A percentile compares a stretch with the other conserved stretches of the same genome.
phyloP scores from a whole-genome alignment of 2,888 invertebrate genomes.

The Drosophila anomalipes region DNA sequence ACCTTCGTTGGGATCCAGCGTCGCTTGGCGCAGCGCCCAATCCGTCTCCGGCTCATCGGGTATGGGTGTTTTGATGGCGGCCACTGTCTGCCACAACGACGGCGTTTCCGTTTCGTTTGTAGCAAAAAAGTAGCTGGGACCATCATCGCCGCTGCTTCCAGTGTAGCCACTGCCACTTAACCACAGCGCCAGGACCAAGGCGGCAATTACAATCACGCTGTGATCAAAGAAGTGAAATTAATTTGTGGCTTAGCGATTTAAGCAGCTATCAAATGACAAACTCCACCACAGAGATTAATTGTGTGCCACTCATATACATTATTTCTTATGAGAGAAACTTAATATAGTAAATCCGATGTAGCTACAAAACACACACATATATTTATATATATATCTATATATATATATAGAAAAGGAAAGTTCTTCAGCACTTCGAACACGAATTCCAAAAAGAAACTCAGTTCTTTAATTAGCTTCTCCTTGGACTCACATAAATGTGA shows the following conservation, averaged over 20 bases:
- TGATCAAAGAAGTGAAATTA: conserved; percentile 51
- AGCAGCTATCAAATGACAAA: conserved; percentile 33
- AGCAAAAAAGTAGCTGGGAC: conserved; percentile 60
- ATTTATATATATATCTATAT: no score
- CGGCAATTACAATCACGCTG: conserved; percentile 77
- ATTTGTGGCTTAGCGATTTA: conserved; percentile 10
- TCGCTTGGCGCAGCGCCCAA: conserved; percentile 67
- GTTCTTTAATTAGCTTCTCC: background rate
- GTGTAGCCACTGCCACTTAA: conserved; percentile 60
- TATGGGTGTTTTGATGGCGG: conserved; percentile 61
- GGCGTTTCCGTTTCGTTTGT: conserved; percentile 43
- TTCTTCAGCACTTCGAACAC: background rate
- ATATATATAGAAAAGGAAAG: no score
- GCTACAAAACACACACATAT: background rate
- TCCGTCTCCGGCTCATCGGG: conserved; percentile 71
- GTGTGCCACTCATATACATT: background rate
- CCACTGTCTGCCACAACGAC: conserved; percentile 33
- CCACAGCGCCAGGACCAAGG: conserved; percentile 68
- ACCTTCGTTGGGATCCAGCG: conserved; percentile 49
- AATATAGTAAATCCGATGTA: background rate
- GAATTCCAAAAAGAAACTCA: background rate
- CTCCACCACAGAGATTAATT: background rate
- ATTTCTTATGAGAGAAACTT: background rate
- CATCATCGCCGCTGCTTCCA: conserved; percentile 1
- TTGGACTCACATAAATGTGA: conserved; percentile 89